phyloP scores from a whole-genome alignment of 2,888 invertebrate genomes.

The Trichacis sp. region DNA sequence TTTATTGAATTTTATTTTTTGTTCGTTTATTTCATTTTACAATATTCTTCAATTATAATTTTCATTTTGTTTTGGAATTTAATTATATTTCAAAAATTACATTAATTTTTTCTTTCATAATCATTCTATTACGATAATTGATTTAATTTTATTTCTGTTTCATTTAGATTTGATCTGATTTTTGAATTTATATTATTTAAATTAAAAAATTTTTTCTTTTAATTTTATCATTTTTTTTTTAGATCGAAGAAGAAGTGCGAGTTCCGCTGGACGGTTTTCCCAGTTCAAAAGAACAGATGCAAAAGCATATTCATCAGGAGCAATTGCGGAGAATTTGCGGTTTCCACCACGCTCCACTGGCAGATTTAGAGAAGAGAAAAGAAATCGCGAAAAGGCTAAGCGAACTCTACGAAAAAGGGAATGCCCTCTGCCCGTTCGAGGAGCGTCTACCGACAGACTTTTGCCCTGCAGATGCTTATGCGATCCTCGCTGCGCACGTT shows the following conservation, averaged over 20 bases:
- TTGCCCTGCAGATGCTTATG: constrained; percentile 84
- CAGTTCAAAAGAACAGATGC: constrained; percentile 77
- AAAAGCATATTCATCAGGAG: constrained; percentile 83
- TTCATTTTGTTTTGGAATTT: no score
- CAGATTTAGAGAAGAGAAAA: constrained; percentile 53
- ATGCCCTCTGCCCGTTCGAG: constrained; percentile 63
- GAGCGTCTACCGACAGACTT: constrained; percentile 78
- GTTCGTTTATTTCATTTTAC: no score
- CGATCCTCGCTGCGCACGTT: constrained; percentile 81
- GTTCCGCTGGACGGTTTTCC: constrained; percentile 62
- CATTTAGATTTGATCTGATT: no score
- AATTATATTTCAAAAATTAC: no score
- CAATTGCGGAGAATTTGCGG: constrained; percentile 83
- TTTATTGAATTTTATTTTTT: no score
- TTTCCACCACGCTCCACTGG: constrained; percentile 70
- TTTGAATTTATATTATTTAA: no score
- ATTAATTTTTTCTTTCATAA: no score
- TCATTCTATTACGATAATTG: no score
- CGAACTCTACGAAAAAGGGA: constrained; percentile 60
- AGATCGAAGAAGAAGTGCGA: constrained; percentile 62
- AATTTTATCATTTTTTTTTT: constrained; percentile 24
- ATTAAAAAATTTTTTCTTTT: no score
- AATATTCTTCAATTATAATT: no score
- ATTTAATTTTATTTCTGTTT: no score
- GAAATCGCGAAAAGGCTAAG: constrained; percentile 55